These are phyloP conservation scores for Calliphora vomitoria DNA, from an alignment of 2,888 invertebrate genomes.

Conservation along the genomic window DNA sequence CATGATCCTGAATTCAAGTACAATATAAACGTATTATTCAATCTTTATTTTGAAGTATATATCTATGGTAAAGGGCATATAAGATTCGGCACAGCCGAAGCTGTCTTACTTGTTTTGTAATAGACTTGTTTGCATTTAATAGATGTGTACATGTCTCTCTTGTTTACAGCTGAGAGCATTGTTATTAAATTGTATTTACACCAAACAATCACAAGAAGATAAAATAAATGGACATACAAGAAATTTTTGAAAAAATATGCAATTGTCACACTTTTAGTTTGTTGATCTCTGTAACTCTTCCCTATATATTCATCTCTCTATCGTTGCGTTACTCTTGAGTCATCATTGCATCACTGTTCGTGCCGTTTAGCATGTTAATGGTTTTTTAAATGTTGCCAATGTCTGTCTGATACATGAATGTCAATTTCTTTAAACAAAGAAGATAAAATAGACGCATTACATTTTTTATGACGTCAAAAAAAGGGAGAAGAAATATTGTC, in stretches of 20 bases:
- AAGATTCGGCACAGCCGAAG: too few relatives aligned
- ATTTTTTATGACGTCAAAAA: slow-evolving; percentile 24
- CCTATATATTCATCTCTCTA: not conserved
- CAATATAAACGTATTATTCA: too few relatives aligned
- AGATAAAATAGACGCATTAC: not conserved
- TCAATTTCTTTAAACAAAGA: slow-evolving; percentile 21
- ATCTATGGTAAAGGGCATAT: too few relatives aligned
- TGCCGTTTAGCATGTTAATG: not conserved
- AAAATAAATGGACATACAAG: not conserved
- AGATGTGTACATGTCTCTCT: slow-evolving; percentile 34
- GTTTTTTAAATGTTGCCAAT: not conserved
- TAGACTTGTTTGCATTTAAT: slow-evolving; percentile 43
- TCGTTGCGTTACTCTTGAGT: not conserved
- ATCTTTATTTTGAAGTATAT: not conserved
- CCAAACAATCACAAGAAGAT: slow-evolving; percentile 42
- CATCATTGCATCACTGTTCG: not conserved
- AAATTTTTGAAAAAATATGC: slow-evolving; percentile 43
- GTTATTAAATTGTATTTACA: slow-evolving; percentile 55
- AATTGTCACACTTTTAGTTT: slow-evolving; percentile 69
- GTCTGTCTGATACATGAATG: slow-evolving; percentile 43
- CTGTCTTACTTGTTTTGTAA: slow-evolving; percentile 20
- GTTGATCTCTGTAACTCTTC: slow-evolving; percentile 44
- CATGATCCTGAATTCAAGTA: too few relatives aligned
- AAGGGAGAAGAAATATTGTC: not conserved
- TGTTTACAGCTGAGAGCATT: slow-evolving; percentile 9